Evolutionary conservation across 1,140 invertebrate species (phyloP).

Genomic region (Papilio dardanus): DNA sequence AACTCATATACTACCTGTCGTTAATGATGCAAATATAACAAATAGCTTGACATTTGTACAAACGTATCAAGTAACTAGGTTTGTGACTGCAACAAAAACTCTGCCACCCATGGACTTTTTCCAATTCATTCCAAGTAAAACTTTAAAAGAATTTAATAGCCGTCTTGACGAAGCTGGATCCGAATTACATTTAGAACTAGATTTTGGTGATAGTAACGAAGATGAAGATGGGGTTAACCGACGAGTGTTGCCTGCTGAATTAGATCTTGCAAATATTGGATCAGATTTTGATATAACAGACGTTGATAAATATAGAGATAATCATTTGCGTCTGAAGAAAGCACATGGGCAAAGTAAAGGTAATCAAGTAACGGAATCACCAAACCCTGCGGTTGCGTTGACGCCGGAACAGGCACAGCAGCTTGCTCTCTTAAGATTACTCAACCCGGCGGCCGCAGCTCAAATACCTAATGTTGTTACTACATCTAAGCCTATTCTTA

Average conservation of each 20-base stretch:
- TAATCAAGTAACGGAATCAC: conserved; percentile 78
- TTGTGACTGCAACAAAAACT: conserved; percentile 94
- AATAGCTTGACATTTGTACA: conserved; percentile 91
- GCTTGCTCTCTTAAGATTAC: conserved; percentile 86
- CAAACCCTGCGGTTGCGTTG: conserved; percentile 78
- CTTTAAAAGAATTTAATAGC: conserved; percentile 94
- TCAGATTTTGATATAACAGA: conserved; percentile 87
- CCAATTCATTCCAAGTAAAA: conserved; percentile 93
- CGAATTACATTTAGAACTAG: conserved; percentile 91
- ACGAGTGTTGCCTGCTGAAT: conserved; percentile 84
- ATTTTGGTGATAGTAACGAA: conserved; percentile 91
- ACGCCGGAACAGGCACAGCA: conserved; percentile 90
- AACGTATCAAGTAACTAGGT: conserved; percentile 92
- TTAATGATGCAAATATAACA: conserved; percentile 87
- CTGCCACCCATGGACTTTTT: conserved; percentile 93
- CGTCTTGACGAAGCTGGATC: conserved; percentile 93
- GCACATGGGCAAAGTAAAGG: conserved; percentile 82
- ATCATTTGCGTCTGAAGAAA: conserved; percentile 83
- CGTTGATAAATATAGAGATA: conserved; percentile 84
- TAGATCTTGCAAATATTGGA: conserved; percentile 86
- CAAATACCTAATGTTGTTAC: conserved; percentile 87
- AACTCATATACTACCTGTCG: conserved; percentile 92
- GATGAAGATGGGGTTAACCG: conserved; percentile 86
- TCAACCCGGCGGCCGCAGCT: conserved; percentile 86
- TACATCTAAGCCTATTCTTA: conserved; percentile 89